Evolutionary conservation across 2,797 vertebrate species (phyloP), one percentile per base, ranked within the genome.

Genomic region (Yasuhikotakia modesta): DNA sequence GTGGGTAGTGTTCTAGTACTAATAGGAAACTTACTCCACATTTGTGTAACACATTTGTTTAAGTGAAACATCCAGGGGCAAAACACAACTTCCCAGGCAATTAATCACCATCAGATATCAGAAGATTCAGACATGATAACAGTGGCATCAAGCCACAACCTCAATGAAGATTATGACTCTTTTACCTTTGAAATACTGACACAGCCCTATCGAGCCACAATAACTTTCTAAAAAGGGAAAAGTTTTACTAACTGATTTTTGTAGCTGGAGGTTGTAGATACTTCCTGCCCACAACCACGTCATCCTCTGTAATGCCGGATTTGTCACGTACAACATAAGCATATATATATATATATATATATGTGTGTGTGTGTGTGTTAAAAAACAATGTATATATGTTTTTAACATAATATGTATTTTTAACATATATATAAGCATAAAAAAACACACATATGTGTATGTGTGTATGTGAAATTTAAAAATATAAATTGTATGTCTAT

Each of bases 251-350:
- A 61, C 13, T 61, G 6, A 61, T 61, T 45, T 45, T 35, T 21
- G 12, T 35, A 17, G 19, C 6, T 0, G 12, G 52, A 57, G 30
- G 7, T 32, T 60, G 22, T 2, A 60, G 14, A 64, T 46, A 52
- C 50, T n/a, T 74, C 61, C 72, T 74, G 72, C 46, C 48, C 72
- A 27, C 48, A 55, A 43, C 13, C 1, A 11, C 27, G 16, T 53
- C 61, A 43, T 19, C 2, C 5, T 11, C 12, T 35, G 24, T n/a
- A 16, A 58, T 5, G 4, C 21, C 11, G 10, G 12, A n/a, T 17
- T 7, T 52, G 17, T 19, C 5, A 52, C n/a, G 1, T 52, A 52
- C 50, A 19, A n/a, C 7, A 50, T 17, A 50, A n/a, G 30, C 30
- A 39, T 39, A 39, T 7, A 39, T 6, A 6, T 0, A 39, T 32